A percentile compares a stretch with the other conserved stretches of the same genome.
These are phyloP conservation scores for Tautogolabrus adspersus DNA, from an alignment of 2,113 vertebrate genomes.

Conservation along the genomic window DNA sequence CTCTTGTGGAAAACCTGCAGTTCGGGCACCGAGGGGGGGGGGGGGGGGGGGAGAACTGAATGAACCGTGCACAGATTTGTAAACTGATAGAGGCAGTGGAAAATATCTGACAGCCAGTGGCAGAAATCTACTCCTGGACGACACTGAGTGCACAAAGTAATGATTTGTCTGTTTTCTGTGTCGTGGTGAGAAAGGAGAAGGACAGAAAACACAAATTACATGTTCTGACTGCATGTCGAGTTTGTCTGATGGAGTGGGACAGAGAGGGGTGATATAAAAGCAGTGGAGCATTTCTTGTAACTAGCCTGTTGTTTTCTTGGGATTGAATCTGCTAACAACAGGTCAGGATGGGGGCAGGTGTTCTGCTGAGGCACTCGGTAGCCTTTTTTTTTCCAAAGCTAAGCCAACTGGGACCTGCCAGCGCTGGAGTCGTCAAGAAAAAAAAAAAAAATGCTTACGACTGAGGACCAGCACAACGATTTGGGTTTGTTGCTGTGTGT, in stretches of 20 bases:
- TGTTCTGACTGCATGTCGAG: background rate
- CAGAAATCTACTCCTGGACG: slow-evolving; percentile 19
- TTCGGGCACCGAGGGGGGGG: slow-evolving; percentile 12
- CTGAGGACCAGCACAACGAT: slow-evolving; percentile 38
- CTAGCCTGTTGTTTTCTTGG: slow-evolving; percentile 51
- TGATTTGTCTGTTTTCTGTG: slow-evolving; percentile 10
- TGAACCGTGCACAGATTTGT: slow-evolving; percentile 29
- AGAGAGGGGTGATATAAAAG: slow-evolving; percentile 25
- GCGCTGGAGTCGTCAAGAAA: slow-evolving; percentile 12
- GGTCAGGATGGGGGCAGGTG: slow-evolving; percentile 72
- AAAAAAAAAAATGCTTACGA: slow-evolving; percentile 56
- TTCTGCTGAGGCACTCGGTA: slow-evolving; percentile 64
- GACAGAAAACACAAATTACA: background rate
- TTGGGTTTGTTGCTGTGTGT: slow-evolving; percentile 35
- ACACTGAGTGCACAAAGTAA: background rate
- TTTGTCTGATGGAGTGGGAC: slow-evolving; percentile 9
- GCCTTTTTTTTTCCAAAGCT: slow-evolving; percentile 70
- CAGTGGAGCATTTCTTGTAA: slow-evolving; percentile 53
- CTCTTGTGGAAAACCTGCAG: slow-evolving; percentile 44
- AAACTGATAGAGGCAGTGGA: slow-evolving; percentile 26
- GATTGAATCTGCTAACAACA: slow-evolving; percentile 68
- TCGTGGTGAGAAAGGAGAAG: background rate
- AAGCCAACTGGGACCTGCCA: slow-evolving; percentile 46
- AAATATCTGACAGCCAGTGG: slow-evolving; percentile 39
- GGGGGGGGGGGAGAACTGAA: slow-evolving; percentile 13